phyloP scores from a whole-genome alignment of 2,797 vertebrate species.

The Allobates femoralis region DNA sequence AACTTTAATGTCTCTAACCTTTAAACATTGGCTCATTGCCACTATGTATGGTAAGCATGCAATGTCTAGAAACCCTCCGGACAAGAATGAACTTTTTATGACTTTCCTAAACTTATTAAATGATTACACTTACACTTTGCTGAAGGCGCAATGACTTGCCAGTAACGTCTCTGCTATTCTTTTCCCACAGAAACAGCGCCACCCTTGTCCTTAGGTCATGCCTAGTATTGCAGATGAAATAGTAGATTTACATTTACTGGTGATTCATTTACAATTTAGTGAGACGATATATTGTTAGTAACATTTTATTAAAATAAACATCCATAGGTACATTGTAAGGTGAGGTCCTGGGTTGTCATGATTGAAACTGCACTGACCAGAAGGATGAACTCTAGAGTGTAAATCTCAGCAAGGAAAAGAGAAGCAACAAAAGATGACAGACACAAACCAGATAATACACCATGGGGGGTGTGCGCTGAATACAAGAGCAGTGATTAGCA shows the following conservation, averaged over 20 bases:
- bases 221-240: background rate
- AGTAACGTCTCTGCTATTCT: background rate
- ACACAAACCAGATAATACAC: background rate
- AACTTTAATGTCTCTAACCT: conserved; percentile 25
- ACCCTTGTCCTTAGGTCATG: background rate
- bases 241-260: background rate
- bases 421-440: background rate
- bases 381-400: background rate
- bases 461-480: too few species aligned
- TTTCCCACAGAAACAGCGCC: background rate
- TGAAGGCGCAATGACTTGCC: too few species aligned
- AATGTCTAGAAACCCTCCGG: background rate
- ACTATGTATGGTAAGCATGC: background rate
- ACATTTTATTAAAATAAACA: background rate
- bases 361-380: background rate
- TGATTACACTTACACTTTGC: background rate
- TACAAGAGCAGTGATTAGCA: background rate
- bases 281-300: too few species aligned
- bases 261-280: background rate
- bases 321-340: background rate
- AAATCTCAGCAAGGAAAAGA: background rate
- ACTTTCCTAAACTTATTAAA: conserved; percentile 10
- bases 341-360: background rate
- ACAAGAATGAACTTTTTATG: conserved; percentile 14
- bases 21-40: background rate